A percentile compares a stretch with the other conserved stretches of the same genome.
Evolutionary conservation across 2,113 vertebrate species (phyloP).

Genomic region (Heloderma charlesbogerti): DNA sequence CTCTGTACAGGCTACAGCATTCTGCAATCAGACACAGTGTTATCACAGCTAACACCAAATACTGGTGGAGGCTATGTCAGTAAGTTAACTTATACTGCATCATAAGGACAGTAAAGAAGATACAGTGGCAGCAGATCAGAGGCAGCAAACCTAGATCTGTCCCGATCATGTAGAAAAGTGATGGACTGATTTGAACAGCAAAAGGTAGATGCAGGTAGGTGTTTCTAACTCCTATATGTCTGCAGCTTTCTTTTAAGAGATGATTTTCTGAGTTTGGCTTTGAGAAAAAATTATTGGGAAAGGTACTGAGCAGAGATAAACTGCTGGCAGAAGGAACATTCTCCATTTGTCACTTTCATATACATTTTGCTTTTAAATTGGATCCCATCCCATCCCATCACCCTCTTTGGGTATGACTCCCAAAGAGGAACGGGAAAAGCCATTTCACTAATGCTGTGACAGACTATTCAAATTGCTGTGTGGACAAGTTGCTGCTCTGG

Average conservation of each 20-base stretch:
- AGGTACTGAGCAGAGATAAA: neutral
- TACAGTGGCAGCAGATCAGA: neutral
- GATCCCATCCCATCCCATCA: too few species aligned
- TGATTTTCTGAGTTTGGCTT: neutral
- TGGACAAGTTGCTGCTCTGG: neutral
- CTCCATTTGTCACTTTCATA: neutral
- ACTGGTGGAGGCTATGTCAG: neutral
- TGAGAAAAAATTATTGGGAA: neutral
- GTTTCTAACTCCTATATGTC: neutral
- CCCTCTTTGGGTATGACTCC: too few species aligned
- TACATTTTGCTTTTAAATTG: neutral
- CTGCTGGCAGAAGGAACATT: too few species aligned
- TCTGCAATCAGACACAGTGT: neutral
- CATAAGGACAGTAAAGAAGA: neutral
- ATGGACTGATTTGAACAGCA: neutral
- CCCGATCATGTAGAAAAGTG: neutral
- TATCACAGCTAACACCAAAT: neutral
- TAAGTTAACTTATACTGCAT: neutral
- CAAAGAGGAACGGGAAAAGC: neutral
- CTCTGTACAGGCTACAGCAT: neutral
- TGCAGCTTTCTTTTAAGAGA: neutral
- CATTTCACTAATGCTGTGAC: neutral
- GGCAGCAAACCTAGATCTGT: too few species aligned
- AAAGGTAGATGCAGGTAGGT: neutral
- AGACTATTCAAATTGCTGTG: neutral